These are phyloP conservation scores for Sitta europaea DNA, from an alignment of 2,113 vertebrate genomes.

Conservation along the genomic window DNA sequence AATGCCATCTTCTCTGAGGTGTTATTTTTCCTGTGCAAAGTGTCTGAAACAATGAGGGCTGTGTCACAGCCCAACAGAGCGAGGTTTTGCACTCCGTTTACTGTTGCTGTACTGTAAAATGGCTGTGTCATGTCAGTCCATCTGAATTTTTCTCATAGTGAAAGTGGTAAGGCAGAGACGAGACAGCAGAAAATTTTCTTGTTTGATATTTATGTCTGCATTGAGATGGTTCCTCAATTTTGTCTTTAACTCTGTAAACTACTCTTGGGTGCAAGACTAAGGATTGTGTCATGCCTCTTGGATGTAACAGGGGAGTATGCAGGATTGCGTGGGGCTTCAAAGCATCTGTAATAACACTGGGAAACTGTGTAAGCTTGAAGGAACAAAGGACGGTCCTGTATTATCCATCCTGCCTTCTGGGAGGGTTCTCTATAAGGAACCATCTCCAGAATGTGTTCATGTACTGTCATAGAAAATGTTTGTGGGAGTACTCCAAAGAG, in stretches of 20 bases:
- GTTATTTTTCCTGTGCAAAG: not conserved
- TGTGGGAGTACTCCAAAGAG: not conserved
- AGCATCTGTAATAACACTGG: not conserved
- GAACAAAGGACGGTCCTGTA: not conserved
- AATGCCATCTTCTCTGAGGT: not conserved
- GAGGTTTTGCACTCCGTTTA: not conserved
- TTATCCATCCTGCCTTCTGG: not conserved
- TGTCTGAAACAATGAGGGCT: not conserved
- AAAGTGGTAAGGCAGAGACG: not conserved
- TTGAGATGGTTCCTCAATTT: not conserved
- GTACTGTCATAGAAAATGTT: not conserved
- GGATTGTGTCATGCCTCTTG: not conserved
- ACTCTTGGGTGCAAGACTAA: not conserved
- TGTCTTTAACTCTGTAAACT: not conserved
- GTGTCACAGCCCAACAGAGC: not conserved
- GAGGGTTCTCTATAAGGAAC: not conserved
- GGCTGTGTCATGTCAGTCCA: not conserved
- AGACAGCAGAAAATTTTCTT: not conserved
- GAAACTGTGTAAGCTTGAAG: not conserved
- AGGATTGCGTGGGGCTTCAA: not conserved
- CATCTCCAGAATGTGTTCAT: not conserved
- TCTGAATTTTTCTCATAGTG: not conserved
- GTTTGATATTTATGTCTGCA: not conserved
- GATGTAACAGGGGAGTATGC: not conserved
- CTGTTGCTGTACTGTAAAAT: not conserved